phyloP scores from a whole-genome alignment of 2,113 vertebrate species.

The Ciconia stormi region DNA sequence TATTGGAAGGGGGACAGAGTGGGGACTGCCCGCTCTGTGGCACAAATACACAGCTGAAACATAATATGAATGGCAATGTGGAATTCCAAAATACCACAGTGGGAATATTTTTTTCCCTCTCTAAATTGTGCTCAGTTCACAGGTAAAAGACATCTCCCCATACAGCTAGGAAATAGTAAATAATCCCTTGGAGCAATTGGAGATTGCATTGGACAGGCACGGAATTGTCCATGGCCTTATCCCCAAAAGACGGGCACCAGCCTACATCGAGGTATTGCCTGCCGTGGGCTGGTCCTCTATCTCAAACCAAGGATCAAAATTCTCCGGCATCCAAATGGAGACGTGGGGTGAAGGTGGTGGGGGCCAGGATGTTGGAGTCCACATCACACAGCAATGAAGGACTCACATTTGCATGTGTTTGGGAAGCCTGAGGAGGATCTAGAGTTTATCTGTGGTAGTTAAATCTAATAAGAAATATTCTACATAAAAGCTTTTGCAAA shows the following conservation, averaged over 20 bases:
- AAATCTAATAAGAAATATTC: not conserved
- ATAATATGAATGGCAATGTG: not conserved
- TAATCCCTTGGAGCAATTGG: not conserved
- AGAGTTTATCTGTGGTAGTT: not conserved
- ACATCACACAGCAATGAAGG: accelerated
- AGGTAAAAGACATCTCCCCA: not conserved
- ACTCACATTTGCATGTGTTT: not conserved
- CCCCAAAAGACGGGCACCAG: not conserved
- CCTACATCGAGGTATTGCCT: accelerated
- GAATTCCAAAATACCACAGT: not conserved
- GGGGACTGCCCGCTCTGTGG: not conserved
- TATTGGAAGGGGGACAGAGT: not conserved
- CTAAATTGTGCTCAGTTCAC: not conserved
- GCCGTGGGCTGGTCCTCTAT: not conserved
- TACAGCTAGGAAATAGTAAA: not conserved
- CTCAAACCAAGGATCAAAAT: not conserved
- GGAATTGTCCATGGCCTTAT: not conserved
- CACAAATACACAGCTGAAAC: not conserved
- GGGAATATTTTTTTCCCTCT: not conserved
- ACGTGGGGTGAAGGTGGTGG: accelerated
- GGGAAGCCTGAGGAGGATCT: not conserved
- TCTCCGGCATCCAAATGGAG: not conserved
- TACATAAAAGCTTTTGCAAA: not conserved
- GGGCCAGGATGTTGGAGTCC: not conserved
- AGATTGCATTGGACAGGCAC: not conserved